Base-by-base conservation (phyloP, 1,140 invertebrate genomes). In the Leptinotarsa undecemlineata region DNA sequence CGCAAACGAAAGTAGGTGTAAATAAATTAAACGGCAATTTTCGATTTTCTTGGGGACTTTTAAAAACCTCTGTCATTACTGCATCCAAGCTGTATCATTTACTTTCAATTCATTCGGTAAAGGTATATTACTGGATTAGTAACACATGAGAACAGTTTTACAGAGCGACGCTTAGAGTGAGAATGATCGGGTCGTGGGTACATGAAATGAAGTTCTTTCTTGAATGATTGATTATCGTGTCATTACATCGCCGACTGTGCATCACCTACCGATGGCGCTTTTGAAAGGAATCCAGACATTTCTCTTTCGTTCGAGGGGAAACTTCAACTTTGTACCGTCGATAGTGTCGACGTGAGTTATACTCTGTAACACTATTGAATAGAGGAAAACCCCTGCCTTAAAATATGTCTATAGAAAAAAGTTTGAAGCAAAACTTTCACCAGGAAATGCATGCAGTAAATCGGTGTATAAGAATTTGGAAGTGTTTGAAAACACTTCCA, bases 11-110 rank as follows among this genome's bases (percentile, higher is more conserved):
- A 64, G 63, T 64, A 64, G 63, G 63, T 64, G 63, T 64, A 64
- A 64, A 64, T 64, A 64, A 64, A 64, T 64, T 64, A 64, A 23
- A 33, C 63, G 63, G 63, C 63, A 64, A 64, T 64, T 64, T 64
- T 64, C 17, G 63, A 64, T 64, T 64, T 64, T 64, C 63, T 64
- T 64, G 63, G 63, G 63, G 63, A 64, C 63, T 21, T 64, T 57
- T 23, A 64, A 64, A 5, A n/a, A 64, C 63, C 63, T 20, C 63
- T 11, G 15, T 64, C 20, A 64, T 64, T 64, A 64, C 15, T 64
- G 21, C 11, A 33, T 64, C 21, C 63, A 64, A 17, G 63, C 23
- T 64, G 20, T 64, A 64, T 64, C 63, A 64, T 64, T 64, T 64
- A 64, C 63, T 64, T 64, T 64, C 63, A 64, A 64, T 64, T 64